These are phyloP conservation scores for Bombylius major DNA, from an alignment of 2,888 invertebrate species.

Conservation along the genomic window DNA sequence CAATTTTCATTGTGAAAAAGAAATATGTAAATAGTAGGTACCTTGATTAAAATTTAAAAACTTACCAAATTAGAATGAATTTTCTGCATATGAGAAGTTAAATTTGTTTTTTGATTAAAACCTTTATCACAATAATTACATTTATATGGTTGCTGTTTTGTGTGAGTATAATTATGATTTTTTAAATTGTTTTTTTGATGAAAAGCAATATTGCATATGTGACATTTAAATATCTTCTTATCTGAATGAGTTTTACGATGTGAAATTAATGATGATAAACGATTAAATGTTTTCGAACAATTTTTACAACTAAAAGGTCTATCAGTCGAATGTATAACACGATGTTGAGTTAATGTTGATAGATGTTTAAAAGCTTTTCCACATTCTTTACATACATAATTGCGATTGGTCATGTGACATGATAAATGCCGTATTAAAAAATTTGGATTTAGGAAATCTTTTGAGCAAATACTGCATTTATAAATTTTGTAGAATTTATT, in stretches of 20 bases:
- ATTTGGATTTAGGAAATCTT: slow-evolving; percentile 65
- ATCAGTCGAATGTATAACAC: slow-evolving; percentile 62
- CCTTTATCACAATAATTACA: slow-evolving; percentile 62
- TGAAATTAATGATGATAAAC: slow-evolving; percentile 67
- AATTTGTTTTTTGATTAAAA: slow-evolving; percentile 69
- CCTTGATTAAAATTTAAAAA: background rate
- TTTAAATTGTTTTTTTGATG: slow-evolving; percentile 72
- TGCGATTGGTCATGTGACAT: slow-evolving; percentile 63
- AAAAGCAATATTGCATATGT: slow-evolving; percentile 63
- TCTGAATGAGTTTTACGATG: slow-evolving; percentile 66
- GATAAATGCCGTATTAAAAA: slow-evolving; percentile 63
- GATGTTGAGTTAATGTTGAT: slow-evolving; percentile 62
- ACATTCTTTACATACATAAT: slow-evolving; percentile 59
- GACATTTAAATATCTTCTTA: slow-evolving; percentile 59
- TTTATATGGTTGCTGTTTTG: slow-evolving; percentile 64
- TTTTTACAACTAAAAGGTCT: slow-evolving; percentile 61
- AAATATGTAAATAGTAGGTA: background rate
- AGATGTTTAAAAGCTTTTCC: slow-evolving; percentile 63
- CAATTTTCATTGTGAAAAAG: too few relatives aligned
- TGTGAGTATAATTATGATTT: slow-evolving; percentile 66
- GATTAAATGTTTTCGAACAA: slow-evolving; percentile 65
- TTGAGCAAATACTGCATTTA: slow-evolving; percentile 61
- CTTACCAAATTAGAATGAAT: slow-evolving; percentile 8
- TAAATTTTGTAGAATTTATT: slow-evolving; percentile 57
- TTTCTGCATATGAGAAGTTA: slow-evolving; percentile 54